Conservation (phyloP, 2,888 invertebrate species). For the Caenorhabditis drosophilae region DNA sequence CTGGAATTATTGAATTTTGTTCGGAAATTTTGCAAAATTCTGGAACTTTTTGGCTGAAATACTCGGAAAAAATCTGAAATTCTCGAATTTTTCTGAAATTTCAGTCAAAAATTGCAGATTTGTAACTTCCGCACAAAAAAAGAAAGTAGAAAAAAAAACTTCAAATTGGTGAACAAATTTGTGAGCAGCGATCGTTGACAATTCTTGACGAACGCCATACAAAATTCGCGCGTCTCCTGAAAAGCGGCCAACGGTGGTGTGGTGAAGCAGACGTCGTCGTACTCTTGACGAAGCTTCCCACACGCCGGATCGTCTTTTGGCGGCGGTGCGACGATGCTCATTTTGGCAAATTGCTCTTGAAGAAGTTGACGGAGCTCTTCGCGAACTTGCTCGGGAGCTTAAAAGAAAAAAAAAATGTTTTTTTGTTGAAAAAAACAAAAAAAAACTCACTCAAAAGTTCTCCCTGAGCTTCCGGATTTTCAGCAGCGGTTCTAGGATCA, state of each 20-base stretch:
- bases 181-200: conserved; percentile 38
- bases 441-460: not conserved
- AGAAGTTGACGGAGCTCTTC: conserved; percentile 31
- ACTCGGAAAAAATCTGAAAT: not conserved
- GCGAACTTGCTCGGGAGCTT: conserved; percentile 21
- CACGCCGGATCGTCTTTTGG: conserved; percentile 34
- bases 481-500: too few relatives aligned
- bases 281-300: conserved; percentile 37
- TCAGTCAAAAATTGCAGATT: too few relatives aligned
- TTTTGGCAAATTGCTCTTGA: conserved; percentile 21
- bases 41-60: not conserved
- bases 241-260: conserved; percentile 43
- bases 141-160: conserved; percentile 12
- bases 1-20: not conserved
- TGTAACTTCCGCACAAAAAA: not conserved
- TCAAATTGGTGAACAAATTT: conserved; percentile 45
- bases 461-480: not conserved
- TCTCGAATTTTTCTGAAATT: not conserved
- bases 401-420: not conserved
- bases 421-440: not conserved
- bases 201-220: conserved; percentile 47
- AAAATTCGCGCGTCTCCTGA: conserved; percentile 47
- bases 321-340: not conserved
- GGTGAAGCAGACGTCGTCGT: conserved; percentile 47
- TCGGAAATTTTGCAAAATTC: not conserved